Evolutionary conservation across 2,797 vertebrate species (phyloP).

Genomic region (Macroramphosus scolopax): DNA sequence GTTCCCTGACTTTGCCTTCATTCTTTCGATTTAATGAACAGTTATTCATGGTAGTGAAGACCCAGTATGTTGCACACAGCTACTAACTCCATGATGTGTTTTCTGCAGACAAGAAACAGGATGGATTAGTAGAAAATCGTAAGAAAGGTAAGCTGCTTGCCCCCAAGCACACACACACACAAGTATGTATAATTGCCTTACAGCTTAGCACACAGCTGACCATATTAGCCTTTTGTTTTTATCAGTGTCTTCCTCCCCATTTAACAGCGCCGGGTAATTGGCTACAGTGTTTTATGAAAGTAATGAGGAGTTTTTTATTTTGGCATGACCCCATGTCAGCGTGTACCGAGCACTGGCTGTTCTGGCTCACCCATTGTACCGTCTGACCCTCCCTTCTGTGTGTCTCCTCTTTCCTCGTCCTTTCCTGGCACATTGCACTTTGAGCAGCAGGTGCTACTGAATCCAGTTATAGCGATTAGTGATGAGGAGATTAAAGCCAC

Average conservation of each 20-base stretch:
- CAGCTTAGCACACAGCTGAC: slow-evolving; percentile 41
- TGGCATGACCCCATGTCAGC: slow-evolving; percentile 25
- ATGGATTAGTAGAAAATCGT: slow-evolving; percentile 92
- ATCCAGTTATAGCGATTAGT: slow-evolving; percentile 80
- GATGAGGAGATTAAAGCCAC: slow-evolving; percentile 76
- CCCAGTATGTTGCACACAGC: too few species aligned
- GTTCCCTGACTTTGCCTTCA: neutral
- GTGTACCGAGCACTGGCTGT: slow-evolving; percentile 33
- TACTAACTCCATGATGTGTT: slow-evolving; percentile 30
- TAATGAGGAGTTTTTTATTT: slow-evolving; percentile 44
- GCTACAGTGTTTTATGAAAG: slow-evolving; percentile 24
- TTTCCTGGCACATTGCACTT: slow-evolving; percentile 58
- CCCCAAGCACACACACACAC: neutral
- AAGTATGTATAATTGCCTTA: slow-evolving; percentile 38
- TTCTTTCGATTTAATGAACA: too few species aligned
- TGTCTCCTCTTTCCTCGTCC: slow-evolving; percentile 54
- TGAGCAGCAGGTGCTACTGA: slow-evolving; percentile 74
- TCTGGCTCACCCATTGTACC: slow-evolving; percentile 46
- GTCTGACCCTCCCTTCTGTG: slow-evolving; percentile 45
- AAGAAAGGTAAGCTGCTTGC: slow-evolving; percentile 89
- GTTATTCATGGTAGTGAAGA: too few species aligned
- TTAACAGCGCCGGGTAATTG: slow-evolving; percentile 43
- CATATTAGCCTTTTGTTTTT: slow-evolving; percentile 34
- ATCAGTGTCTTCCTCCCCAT: slow-evolving; percentile 34
- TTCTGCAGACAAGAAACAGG: slow-evolving; percentile 94